Evolutionary conservation across 2,797 vertebrate species (phyloP).

Genomic region (Etheostoma nigrum): DNA sequence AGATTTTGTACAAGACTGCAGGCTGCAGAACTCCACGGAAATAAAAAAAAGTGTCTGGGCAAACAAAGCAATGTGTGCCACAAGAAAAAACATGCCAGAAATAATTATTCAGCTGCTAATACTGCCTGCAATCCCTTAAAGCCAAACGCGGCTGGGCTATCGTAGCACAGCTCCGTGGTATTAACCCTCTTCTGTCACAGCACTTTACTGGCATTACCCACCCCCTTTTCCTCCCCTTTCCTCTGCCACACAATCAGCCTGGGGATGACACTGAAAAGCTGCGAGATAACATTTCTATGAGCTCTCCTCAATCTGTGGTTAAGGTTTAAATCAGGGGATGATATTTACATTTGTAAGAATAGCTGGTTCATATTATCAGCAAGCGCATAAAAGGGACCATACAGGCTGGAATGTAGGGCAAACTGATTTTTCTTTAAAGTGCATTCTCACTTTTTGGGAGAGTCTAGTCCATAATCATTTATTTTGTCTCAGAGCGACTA

Average conservation of each 20-base stretch:
- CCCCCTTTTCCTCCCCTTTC: conserved; percentile 54
- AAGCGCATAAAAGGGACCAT: conserved; percentile 60
- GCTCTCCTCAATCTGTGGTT: conserved; percentile 35
- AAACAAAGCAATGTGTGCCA: conserved; percentile 34
- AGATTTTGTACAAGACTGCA: conserved; percentile 57
- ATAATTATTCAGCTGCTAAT: conserved; percentile 78
- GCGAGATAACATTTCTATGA: conserved; percentile 52
- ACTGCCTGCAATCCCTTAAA: conserved; percentile 74
- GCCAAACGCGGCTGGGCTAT: conserved; percentile 65
- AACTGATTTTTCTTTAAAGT: conserved; percentile 73
- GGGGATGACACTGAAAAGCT: conserved; percentile 65
- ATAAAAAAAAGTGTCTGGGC: conserved; percentile 26
- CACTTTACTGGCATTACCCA: conserved; percentile 68
- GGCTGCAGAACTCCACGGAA: conserved; percentile 47
- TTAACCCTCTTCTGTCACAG: conserved; percentile 74
- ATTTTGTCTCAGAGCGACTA: conserved; percentile 29
- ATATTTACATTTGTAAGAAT: conserved; percentile 62
- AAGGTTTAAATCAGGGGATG: conserved; percentile 39
- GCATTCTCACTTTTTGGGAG: conserved; percentile 57
- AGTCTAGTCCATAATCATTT: conserved; percentile 32
- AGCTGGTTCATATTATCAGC: conserved; percentile 28
- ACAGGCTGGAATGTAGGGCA: conserved; percentile 73
- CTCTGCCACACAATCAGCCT: conserved; percentile 59
- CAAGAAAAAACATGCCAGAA: conserved; percentile 69
- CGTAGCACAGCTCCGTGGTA: conserved; percentile 58